Evolutionary conservation across 1,140 invertebrate species (phyloP).

Genomic region (Cecropterus lyciades): DNA sequence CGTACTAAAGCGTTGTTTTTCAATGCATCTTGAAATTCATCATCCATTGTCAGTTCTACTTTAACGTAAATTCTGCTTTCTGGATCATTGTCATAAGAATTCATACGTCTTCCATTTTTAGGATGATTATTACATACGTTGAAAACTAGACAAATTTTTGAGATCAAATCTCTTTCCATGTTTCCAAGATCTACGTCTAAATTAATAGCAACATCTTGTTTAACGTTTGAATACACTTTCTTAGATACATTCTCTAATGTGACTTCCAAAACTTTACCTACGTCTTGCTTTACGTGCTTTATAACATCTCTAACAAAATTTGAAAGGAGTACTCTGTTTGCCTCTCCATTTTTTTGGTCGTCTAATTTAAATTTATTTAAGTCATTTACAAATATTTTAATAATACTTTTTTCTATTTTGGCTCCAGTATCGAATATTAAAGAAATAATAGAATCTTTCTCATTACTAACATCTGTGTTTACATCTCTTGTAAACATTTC

Average conservation of each 20-base stretch:
- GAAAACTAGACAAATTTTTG: conserved; percentile 50
- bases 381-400: conserved; percentile 48
- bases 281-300: conserved; percentile 31
- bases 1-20: not conserved
- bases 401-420: conserved; percentile 39
- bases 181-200: conserved; percentile 57
- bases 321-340: conserved; percentile 48
- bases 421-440: conserved; percentile 40
- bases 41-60: conserved; percentile 50
- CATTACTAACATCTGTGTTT: conserved; percentile 38
- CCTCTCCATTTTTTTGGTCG: conserved; percentile 42
- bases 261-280: conserved; percentile 37
- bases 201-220: conserved; percentile 56
- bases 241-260: conserved; percentile 40
- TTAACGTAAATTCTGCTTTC: conserved; percentile 51
- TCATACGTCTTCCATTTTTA: conserved; percentile 18
- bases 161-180: conserved; percentile 45
- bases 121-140: conserved; percentile 44
- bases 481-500: conserved; percentile 63
- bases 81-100: not conserved
- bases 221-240: conserved; percentile 42
- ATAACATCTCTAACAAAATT: conserved; percentile 46
- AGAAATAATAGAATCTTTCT: conserved; percentile 44
- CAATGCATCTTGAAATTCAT: conserved; percentile 25
- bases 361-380: conserved; percentile 49